Conservation (phyloP, 2,888 invertebrate genomes). For the Sisyra terminalis region DNA sequence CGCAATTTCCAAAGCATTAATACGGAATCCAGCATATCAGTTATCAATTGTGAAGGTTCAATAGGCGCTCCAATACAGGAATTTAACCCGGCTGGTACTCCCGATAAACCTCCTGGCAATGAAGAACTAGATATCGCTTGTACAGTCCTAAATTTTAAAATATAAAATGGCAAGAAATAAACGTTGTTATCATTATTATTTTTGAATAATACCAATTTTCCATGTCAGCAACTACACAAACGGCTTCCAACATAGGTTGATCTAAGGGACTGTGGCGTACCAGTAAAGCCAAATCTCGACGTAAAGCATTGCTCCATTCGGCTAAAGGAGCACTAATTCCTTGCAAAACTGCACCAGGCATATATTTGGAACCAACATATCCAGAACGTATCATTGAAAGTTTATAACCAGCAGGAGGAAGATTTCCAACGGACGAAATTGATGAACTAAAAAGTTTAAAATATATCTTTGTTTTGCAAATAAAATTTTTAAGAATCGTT, state of each 20-base stretch:
- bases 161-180: not conserved
- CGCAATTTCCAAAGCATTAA: conserved; percentile 58
- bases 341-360: conserved; percentile 63
- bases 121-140: conserved; percentile 24
- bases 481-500: too few relatives aligned
- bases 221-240: conserved; percentile 67
- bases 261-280: conserved; percentile 39
- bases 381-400: conserved; percentile 43
- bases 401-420: conserved; percentile 29
- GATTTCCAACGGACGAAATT: conserved; percentile 6
- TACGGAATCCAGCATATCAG: conserved; percentile 69
- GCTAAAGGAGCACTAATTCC: conserved; percentile 38
- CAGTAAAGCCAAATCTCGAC: conserved; percentile 32
- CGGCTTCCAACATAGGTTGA: conserved; percentile 56
- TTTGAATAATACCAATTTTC: conserved; percentile 52
- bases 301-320: conserved; percentile 38
- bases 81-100: not conserved
- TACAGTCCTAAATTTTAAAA: conserved; percentile 29
- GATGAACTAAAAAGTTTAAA: not conserved
- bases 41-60: conserved; percentile 69
- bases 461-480: too few relatives aligned
- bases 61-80: conserved; percentile 28
- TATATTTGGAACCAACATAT: conserved; percentile 46
- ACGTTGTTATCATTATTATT: too few relatives aligned
- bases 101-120: not conserved